Conservation (phyloP, 2,797 vertebrate genomes). For the Florisuga fusca region DNA sequence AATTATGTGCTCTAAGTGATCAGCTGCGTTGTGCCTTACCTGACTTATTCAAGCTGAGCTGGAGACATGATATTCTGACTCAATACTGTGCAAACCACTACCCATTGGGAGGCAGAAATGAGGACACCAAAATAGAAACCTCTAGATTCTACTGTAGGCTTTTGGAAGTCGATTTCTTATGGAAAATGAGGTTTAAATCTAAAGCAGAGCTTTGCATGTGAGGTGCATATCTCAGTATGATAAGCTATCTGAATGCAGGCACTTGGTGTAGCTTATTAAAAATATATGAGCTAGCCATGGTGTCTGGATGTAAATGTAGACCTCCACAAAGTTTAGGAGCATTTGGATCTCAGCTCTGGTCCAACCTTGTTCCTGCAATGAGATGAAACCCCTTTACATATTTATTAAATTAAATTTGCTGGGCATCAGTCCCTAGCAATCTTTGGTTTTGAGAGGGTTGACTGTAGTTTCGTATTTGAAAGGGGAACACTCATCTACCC, state of each 20-base stretch:
- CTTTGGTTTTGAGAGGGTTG: background rate
- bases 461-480: background rate
- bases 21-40: slow-evolving; percentile 50
- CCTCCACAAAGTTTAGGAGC: background rate
- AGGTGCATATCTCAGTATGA: background rate
- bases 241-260: background rate
- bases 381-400: background rate
- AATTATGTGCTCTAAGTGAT: slow-evolving; percentile 32
- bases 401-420: background rate
- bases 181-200: background rate
- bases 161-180: background rate
- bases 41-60: slow-evolving; percentile 30
- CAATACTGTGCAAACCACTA: background rate
- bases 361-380: background rate
- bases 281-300: background rate
- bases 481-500: background rate
- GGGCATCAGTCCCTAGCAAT: background rate
- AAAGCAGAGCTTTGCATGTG: background rate
- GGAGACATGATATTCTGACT: background rate
- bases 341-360: background rate
- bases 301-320: background rate
- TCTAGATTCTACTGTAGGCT: background rate
- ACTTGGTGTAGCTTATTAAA: background rate
- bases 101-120: background rate
- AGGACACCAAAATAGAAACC: background rate